These are phyloP conservation scores for Diorhabda sublineata DNA, from an alignment of 1,140 invertebrate species.

Conservation along the genomic window DNA sequence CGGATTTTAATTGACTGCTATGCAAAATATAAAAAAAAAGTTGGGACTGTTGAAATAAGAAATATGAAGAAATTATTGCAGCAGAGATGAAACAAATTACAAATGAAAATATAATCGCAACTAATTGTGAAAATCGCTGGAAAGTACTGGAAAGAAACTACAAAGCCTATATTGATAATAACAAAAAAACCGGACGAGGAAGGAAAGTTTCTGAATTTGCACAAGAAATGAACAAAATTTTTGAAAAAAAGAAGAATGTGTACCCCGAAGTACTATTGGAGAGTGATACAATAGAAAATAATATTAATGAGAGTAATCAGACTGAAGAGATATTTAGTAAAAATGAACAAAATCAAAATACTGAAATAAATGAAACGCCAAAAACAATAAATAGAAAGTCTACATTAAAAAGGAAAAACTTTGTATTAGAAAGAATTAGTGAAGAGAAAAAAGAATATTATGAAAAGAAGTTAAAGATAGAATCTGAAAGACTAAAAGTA, in stretches of 20 bases:
- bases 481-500: slow-evolving; percentile 16
- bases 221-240: slow-evolving; percentile 1
- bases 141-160: slow-evolving; percentile 4
- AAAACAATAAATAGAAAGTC: neutral
- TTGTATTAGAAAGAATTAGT: slow-evolving; percentile 4
- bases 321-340: too few species aligned
- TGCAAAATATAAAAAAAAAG: neutral
- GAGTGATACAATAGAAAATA: neutral
- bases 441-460: slow-evolving; percentile 1
- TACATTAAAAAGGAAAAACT: neutral
- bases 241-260: neutral
- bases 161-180: neutral
- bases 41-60: neutral
- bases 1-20: neutral
- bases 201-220: slow-evolving; percentile 10
- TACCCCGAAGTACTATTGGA: neutral
- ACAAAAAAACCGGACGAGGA: slow-evolving; percentile 8
- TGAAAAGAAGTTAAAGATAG: slow-evolving; percentile 3
- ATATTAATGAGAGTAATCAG: neutral
- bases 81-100: neutral
- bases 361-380: too few species aligned
- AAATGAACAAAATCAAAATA: too few species aligned
- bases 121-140: slow-evolving; percentile 7
- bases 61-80: neutral
- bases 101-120: too few species aligned